Evolutionary conservation across 2,888 invertebrate genomes (phyloP), one percentile per base, ranked within the genome.

Genomic region (Myopa testacea): DNA sequence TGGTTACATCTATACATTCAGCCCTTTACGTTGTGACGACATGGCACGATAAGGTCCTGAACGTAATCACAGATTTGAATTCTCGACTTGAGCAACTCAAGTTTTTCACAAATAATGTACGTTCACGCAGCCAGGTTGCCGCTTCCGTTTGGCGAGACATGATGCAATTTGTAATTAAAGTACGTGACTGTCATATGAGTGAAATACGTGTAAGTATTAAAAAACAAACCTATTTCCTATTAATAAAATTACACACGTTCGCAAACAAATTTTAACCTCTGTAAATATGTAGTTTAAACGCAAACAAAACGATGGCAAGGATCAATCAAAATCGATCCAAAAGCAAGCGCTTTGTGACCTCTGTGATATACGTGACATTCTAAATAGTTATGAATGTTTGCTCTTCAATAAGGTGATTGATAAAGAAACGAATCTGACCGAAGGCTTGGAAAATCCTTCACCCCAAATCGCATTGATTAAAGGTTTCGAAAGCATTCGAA

Each of bases 391-490:
- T 78, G 92, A 93, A 83, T 89, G 89, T 38, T 87, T 91, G 76
- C 87, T 94, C 68, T 94, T 93, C 85, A 90, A 90, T 77, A 88
- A 90, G 65, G 85, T 86, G 10, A 80, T 88, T 16, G 88, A 88
- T 16, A 90, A 89, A 60, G 88, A 90, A 34, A 88, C 89, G 0
- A 89, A 90, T 77, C 87, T 91, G 5, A 89, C 92, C 7, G 90
- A 91, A 82, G 93, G 93, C 2, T 91, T 90, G 58, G 93, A 93
- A 92, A 91, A 92, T 82, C 92, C 92, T 63, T 91, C 92, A 73
- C 89, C 92, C 71, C 90, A 92, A 82, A 93, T 93, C 85, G 86
- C 88, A 65, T 85, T 92, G 6, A 86, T 94, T 3, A 92, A 91
- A 90, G 87, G 91, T 50, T n/a, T 3, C 10, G 5, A 4, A 4